These are phyloP conservation scores for Diceros bicornis DNA, from an alignment of 2,797 vertebrate species.

Conservation along the genomic window DNA sequence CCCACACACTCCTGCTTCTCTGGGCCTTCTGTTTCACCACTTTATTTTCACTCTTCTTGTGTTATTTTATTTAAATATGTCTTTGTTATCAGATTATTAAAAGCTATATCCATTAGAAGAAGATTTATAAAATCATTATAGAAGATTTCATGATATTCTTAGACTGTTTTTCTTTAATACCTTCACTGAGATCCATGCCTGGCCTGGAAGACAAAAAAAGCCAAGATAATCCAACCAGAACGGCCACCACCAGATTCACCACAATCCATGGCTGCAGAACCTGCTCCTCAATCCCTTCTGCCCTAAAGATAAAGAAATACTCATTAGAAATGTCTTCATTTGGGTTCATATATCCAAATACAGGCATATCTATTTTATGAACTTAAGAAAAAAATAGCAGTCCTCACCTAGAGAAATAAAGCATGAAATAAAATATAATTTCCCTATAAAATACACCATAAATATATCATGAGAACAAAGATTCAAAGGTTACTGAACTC, in stretches of 20 bases:
- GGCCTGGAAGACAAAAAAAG: conserved; percentile 93
- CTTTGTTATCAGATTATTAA: conserved; percentile 35
- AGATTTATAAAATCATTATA: conserved; percentile 47
- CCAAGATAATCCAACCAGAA: conserved; percentile 96
- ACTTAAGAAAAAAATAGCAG: conserved; percentile 35
- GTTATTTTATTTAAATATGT: conserved; percentile 24
- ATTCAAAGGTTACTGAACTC: conserved; percentile 14
- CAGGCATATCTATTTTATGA: neutral
- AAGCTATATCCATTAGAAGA: neutral
- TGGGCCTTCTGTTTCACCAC: neutral
- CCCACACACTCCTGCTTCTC: neutral
- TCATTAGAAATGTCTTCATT: conserved; percentile 62
- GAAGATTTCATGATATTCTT: conserved; percentile 19
- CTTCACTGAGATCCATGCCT: conserved; percentile 95
- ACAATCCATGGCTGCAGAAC: conserved; percentile 96
- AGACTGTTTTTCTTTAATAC: conserved; percentile 86
- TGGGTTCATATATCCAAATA: conserved; percentile 23
- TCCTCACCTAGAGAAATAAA: neutral
- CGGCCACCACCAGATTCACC: conserved; percentile 96
- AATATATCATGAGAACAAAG: neutral
- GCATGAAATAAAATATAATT: conserved; percentile 56
- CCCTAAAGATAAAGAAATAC: conserved; percentile 88
- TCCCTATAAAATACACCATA: neutral
- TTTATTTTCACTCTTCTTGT: conserved; percentile 10
- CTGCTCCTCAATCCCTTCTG: conserved; percentile 91